Conservation (phyloP, 2,888 invertebrate genomes). For the Bombylius discolor region DNA sequence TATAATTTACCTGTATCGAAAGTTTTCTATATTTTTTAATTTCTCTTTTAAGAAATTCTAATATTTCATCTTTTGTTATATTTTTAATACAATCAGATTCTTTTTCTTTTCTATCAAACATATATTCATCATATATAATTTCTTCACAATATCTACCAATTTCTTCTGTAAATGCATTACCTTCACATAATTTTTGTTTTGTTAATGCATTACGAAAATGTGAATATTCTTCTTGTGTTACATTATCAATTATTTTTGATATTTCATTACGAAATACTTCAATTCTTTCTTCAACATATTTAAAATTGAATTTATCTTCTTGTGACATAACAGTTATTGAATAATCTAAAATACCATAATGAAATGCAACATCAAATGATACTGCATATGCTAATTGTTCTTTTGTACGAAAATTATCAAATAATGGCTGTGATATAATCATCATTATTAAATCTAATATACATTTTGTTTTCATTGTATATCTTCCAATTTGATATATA, state of each 20-base stretch:
- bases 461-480: conserved; percentile 42
- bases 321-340: conserved; percentile 60
- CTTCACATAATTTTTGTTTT: conserved; percentile 54
- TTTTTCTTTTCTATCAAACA: conserved; percentile 47
- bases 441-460: conserved; percentile 61
- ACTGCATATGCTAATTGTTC: conserved; percentile 77
- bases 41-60: conserved; percentile 7
- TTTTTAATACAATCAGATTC: background rate
- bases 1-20: conserved; percentile 11
- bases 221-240: conserved; percentile 43
- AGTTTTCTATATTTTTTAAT: conserved; percentile 8
- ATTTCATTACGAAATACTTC: conserved; percentile 51
- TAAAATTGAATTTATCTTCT: conserved; percentile 49
- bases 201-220: conserved; percentile 48
- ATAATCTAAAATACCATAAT: conserved; percentile 60
- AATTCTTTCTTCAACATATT: conserved; percentile 52
- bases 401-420: conserved; percentile 64
- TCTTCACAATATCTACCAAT: conserved; percentile 59
- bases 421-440: conserved; percentile 70
- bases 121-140: conserved; percentile 50
- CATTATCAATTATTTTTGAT: conserved; percentile 40
- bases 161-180: conserved; percentile 62
- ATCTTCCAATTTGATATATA: conserved; percentile 61
- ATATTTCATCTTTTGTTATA: conserved; percentile 9
- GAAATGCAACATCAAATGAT: conserved; percentile 49